These are phyloP conservation scores for Perizoma affinitatum DNA, from an alignment of 2,888 invertebrate species.

Conservation along the genomic window DNA sequence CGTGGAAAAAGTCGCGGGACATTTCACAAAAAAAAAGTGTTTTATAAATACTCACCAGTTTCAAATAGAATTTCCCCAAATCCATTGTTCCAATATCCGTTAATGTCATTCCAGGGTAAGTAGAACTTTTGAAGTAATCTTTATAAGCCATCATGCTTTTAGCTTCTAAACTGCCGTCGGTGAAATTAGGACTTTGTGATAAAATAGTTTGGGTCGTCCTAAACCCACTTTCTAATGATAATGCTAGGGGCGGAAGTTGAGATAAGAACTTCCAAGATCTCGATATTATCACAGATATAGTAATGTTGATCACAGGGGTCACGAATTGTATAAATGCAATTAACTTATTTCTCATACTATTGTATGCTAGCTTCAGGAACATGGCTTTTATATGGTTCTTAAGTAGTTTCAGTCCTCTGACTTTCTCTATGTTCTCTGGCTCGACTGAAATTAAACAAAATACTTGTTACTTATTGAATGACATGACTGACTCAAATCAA, in stretches of 20 bases:
- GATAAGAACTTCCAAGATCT: slow-evolving; percentile 76
- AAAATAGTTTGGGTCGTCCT: slow-evolving; percentile 63
- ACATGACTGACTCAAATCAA: not conserved
- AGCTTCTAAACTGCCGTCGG: slow-evolving; percentile 54
- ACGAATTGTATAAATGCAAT: slow-evolving; percentile 71
- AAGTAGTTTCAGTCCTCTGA: slow-evolving; percentile 66
- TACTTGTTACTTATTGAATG: not conserved
- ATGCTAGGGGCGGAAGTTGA: slow-evolving; percentile 84
- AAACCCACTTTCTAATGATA: slow-evolving; percentile 79
- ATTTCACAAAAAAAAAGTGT: too few relatives aligned
- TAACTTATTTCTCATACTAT: slow-evolving; percentile 69
- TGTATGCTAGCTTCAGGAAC: slow-evolving; percentile 72
- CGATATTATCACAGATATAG: slow-evolving; percentile 70
- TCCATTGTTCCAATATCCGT: slow-evolving; percentile 63
- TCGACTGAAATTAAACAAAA: slow-evolving; percentile 53
- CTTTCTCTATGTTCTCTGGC: slow-evolving; percentile 66
- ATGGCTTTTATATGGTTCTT: slow-evolving; percentile 76
- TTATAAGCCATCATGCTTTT: slow-evolving; percentile 63
- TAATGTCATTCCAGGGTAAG: slow-evolving; percentile 57
- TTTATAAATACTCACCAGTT: slow-evolving; percentile 62
- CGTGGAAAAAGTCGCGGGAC: too few relatives aligned
- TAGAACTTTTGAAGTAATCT: slow-evolving; percentile 61
- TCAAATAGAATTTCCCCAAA: slow-evolving; percentile 69
- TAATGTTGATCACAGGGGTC: slow-evolving; percentile 74
- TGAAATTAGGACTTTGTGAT: slow-evolving; percentile 53